Conservation (phyloP, 1,140 invertebrate species). For the Calephelis nemesis region DNA sequence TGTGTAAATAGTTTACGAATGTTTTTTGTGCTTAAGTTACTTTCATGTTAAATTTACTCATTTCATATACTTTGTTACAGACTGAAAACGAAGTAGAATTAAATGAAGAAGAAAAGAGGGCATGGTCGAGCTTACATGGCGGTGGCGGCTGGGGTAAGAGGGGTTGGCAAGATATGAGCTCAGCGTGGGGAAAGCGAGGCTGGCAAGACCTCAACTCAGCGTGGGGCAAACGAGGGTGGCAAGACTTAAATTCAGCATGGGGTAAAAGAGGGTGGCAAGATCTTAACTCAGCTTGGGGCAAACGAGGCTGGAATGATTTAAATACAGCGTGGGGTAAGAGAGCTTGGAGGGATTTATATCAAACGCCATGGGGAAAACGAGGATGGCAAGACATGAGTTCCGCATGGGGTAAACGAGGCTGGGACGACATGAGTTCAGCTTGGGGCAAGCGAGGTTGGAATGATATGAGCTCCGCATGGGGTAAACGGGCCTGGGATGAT, state of each 20-base stretch:
- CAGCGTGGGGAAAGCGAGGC: constrained; percentile 81
- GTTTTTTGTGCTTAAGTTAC: no score
- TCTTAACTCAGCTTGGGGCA: constrained; percentile 82
- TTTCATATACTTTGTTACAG: constrained; percentile 34
- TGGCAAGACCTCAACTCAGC: constrained; percentile 82
- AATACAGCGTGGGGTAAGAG: constrained; percentile 80
- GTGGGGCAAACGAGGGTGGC: constrained; percentile 84
- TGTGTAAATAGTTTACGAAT: no score
- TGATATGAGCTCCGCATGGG: constrained; percentile 80
- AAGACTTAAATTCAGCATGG: constrained; percentile 81
- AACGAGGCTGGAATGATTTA: constrained; percentile 81
- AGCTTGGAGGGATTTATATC: constrained; percentile 80
- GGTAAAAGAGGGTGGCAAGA: constrained; percentile 82
- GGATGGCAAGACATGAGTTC: constrained; percentile 80
- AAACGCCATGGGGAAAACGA: constrained; percentile 81
- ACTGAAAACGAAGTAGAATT: constrained; percentile 59
- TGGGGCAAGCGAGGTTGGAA: constrained; percentile 82
- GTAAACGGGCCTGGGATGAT: constrained; percentile 80
- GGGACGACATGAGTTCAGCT: constrained; percentile 45
- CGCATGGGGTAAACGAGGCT: constrained; percentile 81
- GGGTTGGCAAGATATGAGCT: constrained; percentile 81
- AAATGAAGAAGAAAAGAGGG: constrained; percentile 64
- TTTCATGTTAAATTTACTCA: no score
- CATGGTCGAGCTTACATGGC: constrained; percentile 57
- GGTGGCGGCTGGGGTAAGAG: constrained; percentile 81